Evolutionary conservation across 2,797 vertebrate species (phyloP).

Genomic region (Tangara arthus): DNA sequence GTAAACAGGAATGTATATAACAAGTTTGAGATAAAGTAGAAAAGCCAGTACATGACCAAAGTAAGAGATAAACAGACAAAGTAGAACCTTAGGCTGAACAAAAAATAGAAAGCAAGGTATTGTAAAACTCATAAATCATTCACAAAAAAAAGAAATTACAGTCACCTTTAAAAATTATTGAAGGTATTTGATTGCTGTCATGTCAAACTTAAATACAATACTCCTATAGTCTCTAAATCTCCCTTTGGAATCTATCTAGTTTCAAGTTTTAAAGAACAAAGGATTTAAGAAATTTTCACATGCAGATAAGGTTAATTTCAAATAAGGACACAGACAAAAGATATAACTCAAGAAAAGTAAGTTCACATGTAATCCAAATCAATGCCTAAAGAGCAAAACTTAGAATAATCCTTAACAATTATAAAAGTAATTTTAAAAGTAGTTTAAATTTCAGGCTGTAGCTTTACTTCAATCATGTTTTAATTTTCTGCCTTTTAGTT

Average conservation of each 20-base stretch:
- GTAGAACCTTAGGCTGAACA: not conserved
- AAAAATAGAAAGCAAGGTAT: not conserved
- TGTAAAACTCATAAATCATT: not conserved
- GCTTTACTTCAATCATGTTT: not conserved
- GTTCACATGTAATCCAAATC: not conserved
- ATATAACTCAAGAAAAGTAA: not conserved
- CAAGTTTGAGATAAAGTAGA: not conserved
- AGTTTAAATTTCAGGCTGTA: not conserved
- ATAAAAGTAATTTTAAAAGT: not conserved
- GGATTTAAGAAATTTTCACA: not conserved
- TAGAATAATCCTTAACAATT: not conserved
- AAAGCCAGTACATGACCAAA: not conserved
- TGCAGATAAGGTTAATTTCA: not conserved
- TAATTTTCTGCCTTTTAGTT: not conserved
- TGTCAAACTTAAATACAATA: not conserved
- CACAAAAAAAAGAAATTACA: not conserved
- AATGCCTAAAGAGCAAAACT: not conserved
- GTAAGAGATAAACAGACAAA: not conserved
- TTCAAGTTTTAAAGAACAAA: not conserved
- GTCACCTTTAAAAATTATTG: not conserved
- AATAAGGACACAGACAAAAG: not conserved
- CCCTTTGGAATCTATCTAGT: not conserved
- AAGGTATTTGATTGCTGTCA: not conserved
- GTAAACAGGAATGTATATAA: not conserved
- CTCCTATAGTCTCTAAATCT: not conserved